phyloP scores from a whole-genome alignment of 2,888 invertebrate species.

The Kuschelorhynchus macadamiae region DNA sequence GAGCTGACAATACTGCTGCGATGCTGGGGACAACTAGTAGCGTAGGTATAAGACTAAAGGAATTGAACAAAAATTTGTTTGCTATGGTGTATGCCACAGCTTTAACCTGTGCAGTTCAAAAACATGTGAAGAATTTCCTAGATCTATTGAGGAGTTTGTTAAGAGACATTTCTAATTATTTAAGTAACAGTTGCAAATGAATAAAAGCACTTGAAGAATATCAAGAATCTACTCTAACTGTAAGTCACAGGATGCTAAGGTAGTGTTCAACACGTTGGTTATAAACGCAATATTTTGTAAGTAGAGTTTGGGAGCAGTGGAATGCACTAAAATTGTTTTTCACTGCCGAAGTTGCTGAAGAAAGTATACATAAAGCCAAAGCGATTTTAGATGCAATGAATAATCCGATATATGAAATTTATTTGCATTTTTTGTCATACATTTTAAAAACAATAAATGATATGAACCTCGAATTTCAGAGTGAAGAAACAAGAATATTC shows the following conservation, averaged over 20 bases:
- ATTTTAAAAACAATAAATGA: conserved; percentile 31
- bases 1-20: conserved; percentile 46
- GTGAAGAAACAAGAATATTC: conserved; percentile 7
- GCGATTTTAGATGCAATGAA: conserved; percentile 30
- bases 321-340: conserved; percentile 33
- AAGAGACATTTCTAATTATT: conserved; percentile 15
- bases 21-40: conserved; percentile 48
- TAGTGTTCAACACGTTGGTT: conserved; percentile 47
- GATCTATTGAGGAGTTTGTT: conserved; percentile 12
- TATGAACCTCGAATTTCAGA: conserved; percentile 25
- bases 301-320: conserved; percentile 33
- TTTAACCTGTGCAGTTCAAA: conserved; percentile 11
- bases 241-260: conserved; percentile 17
- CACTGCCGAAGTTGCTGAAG: conserved; percentile 22
- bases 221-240: conserved; percentile 17
- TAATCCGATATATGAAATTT: conserved; percentile 33
- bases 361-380: conserved; percentile 23
- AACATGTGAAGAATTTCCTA: conserved; percentile 9
- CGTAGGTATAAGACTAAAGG: conserved; percentile 25
- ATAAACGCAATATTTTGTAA: conserved; percentile 37
- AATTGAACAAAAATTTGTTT: conserved; percentile 7
- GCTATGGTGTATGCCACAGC: conserved; percentile 11
- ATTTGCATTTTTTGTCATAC: conserved; percentile 29
- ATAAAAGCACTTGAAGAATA: conserved; percentile 3
- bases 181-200: conserved; percentile 20